Evolutionary conservation across 1,140 invertebrate species (phyloP).

Genomic region (Saccostrea echinata): DNA sequence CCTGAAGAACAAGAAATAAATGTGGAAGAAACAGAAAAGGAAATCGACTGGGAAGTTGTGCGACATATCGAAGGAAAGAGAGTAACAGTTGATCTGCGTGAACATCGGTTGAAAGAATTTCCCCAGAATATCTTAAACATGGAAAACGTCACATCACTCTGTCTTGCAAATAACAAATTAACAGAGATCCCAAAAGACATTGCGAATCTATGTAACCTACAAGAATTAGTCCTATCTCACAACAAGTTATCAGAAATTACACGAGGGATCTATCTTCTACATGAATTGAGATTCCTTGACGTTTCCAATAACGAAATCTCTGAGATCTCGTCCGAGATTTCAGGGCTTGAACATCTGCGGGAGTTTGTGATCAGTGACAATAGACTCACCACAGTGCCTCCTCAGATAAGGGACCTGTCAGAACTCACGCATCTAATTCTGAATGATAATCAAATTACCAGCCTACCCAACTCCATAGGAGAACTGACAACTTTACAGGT

Average conservation of each 20-base stretch:
- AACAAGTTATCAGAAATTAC: slow-evolving; percentile 69
- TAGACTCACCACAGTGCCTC: slow-evolving; percentile 66
- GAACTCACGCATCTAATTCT: slow-evolving; percentile 67
- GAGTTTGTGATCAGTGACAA: slow-evolving; percentile 73
- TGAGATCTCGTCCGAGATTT: slow-evolving; percentile 69
- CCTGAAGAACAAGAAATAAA: slow-evolving; percentile 36
- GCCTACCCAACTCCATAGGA: slow-evolving; percentile 56
- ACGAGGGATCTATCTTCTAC: slow-evolving; percentile 65
- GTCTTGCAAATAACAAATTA: slow-evolving; percentile 71
- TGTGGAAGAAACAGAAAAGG: slow-evolving; percentile 56
- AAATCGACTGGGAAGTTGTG: slow-evolving; percentile 54
- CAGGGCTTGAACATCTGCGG: slow-evolving; percentile 63
- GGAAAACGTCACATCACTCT: slow-evolving; percentile 66
- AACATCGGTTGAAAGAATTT: slow-evolving; percentile 55
- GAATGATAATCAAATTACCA: slow-evolving; percentile 72
- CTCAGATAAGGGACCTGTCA: slow-evolving; percentile 66
- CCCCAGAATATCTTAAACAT: slow-evolving; percentile 67
- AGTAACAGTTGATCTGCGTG: slow-evolving; percentile 68
- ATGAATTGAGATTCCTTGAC: slow-evolving; percentile 70
- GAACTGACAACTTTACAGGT: slow-evolving; percentile 64
- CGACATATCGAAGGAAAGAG: slow-evolving; percentile 60
- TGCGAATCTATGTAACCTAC: slow-evolving; percentile 63
- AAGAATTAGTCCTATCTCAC: slow-evolving; percentile 68
- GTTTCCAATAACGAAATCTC: slow-evolving; percentile 74
- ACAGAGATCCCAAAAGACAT: slow-evolving; percentile 71